Conservation (phyloP, 2,113 vertebrate genomes). For the Phalacrocorax carbo region DNA sequence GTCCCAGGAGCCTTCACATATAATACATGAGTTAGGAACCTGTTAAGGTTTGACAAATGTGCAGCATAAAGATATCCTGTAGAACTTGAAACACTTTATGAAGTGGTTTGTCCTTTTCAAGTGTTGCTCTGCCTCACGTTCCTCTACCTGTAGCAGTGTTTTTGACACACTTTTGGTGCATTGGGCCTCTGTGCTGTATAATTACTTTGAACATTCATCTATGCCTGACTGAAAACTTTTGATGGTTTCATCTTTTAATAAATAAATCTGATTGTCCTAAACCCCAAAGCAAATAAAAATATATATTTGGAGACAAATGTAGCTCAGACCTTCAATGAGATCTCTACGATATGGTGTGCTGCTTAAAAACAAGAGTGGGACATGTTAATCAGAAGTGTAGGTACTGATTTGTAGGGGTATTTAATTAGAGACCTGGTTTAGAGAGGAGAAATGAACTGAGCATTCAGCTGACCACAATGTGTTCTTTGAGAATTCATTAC, state of each 20-base stretch:
- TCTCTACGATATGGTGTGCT: neutral
- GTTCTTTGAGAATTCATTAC: constrained; percentile 22
- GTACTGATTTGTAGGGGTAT: constrained; percentile 2
- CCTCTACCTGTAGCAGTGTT: neutral
- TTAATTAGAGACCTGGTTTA: constrained; percentile 40
- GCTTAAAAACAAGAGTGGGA: neutral
- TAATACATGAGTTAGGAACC: neutral
- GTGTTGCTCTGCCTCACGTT: neutral
- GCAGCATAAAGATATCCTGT: neutral
- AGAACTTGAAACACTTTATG: neutral
- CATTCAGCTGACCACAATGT: neutral
- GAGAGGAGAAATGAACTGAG: neutral
- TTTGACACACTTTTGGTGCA: neutral
- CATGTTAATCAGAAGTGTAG: constrained; percentile 29
- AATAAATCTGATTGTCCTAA: neutral
- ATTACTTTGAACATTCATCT: constrained; percentile 12
- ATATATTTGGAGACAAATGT: neutral
- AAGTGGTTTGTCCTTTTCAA: neutral
- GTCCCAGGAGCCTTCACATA: neutral
- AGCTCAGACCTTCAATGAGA: neutral
- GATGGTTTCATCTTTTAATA: neutral
- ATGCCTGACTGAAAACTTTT: neutral
- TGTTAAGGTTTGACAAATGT: neutral
- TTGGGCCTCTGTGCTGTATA: neutral
- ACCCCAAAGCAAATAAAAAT: neutral